Percentiles rank a stretch among this genome's conserved stretches.
Evolutionary conservation across 2,113 vertebrate species (phyloP).

Genomic region (Microtus montanus): DNA sequence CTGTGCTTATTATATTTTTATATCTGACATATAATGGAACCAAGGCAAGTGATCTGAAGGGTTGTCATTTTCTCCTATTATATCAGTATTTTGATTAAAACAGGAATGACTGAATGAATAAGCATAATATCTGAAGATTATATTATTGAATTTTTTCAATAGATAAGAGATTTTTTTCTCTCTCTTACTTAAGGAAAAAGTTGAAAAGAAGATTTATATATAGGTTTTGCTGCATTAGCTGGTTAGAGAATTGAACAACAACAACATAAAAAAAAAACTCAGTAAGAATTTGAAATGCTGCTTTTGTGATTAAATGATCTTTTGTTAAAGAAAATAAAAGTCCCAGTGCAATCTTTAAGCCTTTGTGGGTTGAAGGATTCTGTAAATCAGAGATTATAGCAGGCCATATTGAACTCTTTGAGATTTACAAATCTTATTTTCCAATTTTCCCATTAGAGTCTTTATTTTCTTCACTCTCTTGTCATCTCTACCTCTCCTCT

Average conservation of each 20-base stretch:
- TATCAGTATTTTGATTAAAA: neutral
- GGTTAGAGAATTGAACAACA: neutral
- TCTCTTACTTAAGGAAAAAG: neutral
- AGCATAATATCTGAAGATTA: neutral
- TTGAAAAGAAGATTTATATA: neutral
- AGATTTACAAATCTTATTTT: neutral
- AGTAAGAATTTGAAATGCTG: neutral
- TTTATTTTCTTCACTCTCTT: neutral
- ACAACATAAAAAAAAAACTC: neutral
- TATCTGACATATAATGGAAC: neutral
- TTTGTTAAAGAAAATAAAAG: neutral
- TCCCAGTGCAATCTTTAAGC: neutral
- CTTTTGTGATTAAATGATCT: neutral
- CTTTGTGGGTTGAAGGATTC: neutral
- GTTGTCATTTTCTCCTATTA: neutral
- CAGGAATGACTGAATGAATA: neutral
- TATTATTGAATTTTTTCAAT: neutral
- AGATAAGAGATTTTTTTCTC: neutral
- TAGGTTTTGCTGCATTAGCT: neutral
- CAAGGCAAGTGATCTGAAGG: neutral
- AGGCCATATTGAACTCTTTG: neutral
- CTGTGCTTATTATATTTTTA: neutral
- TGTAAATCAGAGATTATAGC: neutral
- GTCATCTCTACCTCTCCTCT: neutral
- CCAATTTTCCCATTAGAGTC: neutral